Evolutionary conservation across 37 sponge, comb jelly and placozoan genomes (phyloP).

Genomic region (Beroe forskalii): DNA sequence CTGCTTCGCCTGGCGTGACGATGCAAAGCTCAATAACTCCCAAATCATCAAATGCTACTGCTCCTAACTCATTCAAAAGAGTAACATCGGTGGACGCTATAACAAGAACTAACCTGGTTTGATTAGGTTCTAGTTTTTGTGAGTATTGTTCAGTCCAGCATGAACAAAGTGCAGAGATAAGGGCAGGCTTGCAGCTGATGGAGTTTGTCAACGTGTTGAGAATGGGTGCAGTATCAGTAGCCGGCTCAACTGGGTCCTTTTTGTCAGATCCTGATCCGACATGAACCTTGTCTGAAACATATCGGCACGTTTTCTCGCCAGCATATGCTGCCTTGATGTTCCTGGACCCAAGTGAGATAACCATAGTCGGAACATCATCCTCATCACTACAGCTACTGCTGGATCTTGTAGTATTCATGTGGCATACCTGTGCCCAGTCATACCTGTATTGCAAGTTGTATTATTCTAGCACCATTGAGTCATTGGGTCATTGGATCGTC

Average conservation of each 20-base stretch:
- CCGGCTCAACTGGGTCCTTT: background rate
- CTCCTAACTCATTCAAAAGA: background rate
- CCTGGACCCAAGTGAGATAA: background rate
- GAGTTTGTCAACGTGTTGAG: background rate
- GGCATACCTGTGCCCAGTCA: too few species aligned
- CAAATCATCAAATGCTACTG: background rate
- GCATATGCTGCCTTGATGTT: conserved; percentile 12
- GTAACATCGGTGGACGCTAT: background rate
- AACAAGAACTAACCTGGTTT: background rate
- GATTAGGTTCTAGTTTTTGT: background rate
- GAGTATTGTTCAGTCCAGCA: conserved; percentile 18
- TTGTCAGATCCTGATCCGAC: background rate
- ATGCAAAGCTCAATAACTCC: background rate
- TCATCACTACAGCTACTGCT: too few species aligned
- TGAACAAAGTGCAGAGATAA: background rate
- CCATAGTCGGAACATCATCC: background rate
- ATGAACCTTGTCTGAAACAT: conserved; percentile 1
- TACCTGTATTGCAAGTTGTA: too few species aligned
- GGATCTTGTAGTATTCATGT: too few species aligned
- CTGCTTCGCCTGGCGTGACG: background rate
- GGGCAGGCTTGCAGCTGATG: background rate
- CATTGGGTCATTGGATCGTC: too few species aligned
- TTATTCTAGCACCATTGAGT: too few species aligned
- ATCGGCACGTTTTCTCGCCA: conserved; percentile 41
- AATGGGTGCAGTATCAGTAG: background rate